Evolutionary conservation across 2,888 invertebrate genomes (phyloP).

Genomic region (Campoplex capitator): DNA sequence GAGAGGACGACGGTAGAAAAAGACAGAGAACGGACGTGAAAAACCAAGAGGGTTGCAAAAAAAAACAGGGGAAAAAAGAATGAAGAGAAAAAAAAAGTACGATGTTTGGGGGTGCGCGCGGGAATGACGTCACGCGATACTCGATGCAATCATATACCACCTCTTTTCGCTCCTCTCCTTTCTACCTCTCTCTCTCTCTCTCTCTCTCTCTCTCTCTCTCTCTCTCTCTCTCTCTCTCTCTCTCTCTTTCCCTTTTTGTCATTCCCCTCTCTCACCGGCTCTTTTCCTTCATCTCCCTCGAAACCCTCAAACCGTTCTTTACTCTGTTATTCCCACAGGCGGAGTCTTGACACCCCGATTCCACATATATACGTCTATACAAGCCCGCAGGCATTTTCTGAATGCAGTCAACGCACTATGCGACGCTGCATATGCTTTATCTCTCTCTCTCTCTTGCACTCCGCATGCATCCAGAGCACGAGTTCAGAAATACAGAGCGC

Average conservation of each 20-base stretch:
- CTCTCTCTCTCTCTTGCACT: slow-evolving; percentile 41
- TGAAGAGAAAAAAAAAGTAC: slow-evolving; percentile 55
- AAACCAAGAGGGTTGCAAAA: slow-evolving; percentile 62
- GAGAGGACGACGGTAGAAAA: slow-evolving; percentile 45
- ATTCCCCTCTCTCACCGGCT: slow-evolving; percentile 49
- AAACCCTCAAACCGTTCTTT: slow-evolving; percentile 72
- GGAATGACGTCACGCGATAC: slow-evolving; percentile 69
- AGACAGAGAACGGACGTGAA: slow-evolving; percentile 29
- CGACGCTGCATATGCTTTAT: slow-evolving; percentile 67
- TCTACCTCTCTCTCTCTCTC: slow-evolving; percentile 39
- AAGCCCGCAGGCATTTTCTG: slow-evolving; percentile 65
- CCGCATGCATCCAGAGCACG: slow-evolving; percentile 61
- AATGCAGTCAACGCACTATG: slow-evolving; percentile 73
- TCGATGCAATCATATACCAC: slow-evolving; percentile 64
- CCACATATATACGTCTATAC: slow-evolving; percentile 23
- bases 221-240: slow-evolving; percentile 38
- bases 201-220: slow-evolving; percentile 51
- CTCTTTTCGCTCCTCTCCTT: slow-evolving; percentile 28
- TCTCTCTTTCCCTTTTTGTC: slow-evolving; percentile 44
- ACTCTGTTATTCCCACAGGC: slow-evolving; percentile 76
- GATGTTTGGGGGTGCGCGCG: slow-evolving; percentile 61
- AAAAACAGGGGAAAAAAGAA: slow-evolving; percentile 38
- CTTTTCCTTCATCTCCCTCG: slow-evolving; percentile 68
- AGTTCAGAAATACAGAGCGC: slow-evolving; percentile 73
- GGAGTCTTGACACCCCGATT: slow-evolving; percentile 73